Percentiles rank a stretch among this genome's conserved stretches.
phyloP scores from a whole-genome alignment of 2,113 vertebrate species.

The Capreolus pygargus region DNA sequence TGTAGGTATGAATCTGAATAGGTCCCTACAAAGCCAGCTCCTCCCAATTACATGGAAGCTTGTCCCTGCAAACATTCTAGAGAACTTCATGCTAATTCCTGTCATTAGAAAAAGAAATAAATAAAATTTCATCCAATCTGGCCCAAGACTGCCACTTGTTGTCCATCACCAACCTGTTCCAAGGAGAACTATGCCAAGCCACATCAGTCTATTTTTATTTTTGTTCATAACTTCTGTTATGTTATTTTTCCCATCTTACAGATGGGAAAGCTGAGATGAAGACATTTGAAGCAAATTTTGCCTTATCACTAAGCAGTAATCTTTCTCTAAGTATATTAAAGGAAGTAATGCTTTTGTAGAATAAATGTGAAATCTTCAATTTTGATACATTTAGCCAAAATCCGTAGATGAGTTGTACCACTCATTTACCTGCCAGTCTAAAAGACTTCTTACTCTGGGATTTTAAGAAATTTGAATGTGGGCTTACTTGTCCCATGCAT shows the following conservation, averaged over 20 bases:
- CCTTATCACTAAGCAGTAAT: background rate
- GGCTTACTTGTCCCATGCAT: background rate
- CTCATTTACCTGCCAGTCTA: background rate
- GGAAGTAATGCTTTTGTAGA: background rate
- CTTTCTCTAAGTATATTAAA: background rate
- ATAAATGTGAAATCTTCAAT: background rate
- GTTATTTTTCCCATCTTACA: background rate
- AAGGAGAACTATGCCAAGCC: background rate
- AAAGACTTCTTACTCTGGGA: background rate
- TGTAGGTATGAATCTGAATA: background rate
- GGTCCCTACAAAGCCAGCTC: background rate
- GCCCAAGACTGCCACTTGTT: background rate
- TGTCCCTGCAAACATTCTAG: background rate
- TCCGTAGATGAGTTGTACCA: background rate
- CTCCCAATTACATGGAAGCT: background rate
- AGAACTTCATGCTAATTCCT: background rate
- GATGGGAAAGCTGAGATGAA: background rate
- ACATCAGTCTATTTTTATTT: background rate
- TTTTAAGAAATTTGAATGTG: background rate
- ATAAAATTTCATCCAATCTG: background rate
- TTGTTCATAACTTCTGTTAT: background rate
- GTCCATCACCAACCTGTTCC: too few relatives aligned
- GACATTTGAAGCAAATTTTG: background rate
- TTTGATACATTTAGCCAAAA: background rate
- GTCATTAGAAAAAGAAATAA: background rate